phyloP scores from a whole-genome alignment of 2,888 invertebrate genomes.

The Hecatera dysodea region DNA sequence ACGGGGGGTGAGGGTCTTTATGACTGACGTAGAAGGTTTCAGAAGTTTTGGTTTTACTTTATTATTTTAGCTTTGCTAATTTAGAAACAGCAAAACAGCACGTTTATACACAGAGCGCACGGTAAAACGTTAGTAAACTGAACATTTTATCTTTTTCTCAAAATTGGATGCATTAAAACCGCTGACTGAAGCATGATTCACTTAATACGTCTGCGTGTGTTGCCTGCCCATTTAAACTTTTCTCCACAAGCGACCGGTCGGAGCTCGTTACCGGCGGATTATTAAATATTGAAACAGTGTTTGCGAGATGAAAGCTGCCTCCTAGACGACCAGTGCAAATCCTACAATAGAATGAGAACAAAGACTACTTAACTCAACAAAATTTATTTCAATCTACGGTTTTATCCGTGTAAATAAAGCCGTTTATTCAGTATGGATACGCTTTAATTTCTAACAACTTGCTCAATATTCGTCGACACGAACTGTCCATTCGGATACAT shows the following conservation, averaged over 20 bases:
- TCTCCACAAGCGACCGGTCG: constrained; percentile 75
- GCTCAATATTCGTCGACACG: constrained; percentile 85
- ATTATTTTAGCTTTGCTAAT: not conserved
- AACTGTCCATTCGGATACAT: constrained; percentile 80
- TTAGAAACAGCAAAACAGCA: not conserved
- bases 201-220: constrained; percentile 58
- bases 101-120: not conserved
- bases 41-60: constrained; percentile 8
- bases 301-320: constrained; percentile 84
- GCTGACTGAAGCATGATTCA: constrained; percentile 41
- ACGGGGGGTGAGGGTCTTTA: constrained; percentile 33
- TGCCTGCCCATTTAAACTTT: constrained; percentile 89
- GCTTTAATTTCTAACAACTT: constrained; percentile 63
- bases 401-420: constrained; percentile 53
- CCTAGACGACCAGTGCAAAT: constrained; percentile 84
- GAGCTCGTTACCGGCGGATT: constrained; percentile 89
- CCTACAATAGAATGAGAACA: constrained; percentile 75
- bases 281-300: constrained; percentile 90
- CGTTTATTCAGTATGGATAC: constrained; percentile 44
- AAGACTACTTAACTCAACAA: constrained; percentile 81
- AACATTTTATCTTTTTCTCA: constrained; percentile 6
- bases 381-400: constrained; percentile 75
- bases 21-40: constrained; percentile 33
- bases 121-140: not conserved
- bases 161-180: constrained; percentile 34